Conservation (phyloP, 2,888 invertebrate species). For the Pterobdella sp. region DNA sequence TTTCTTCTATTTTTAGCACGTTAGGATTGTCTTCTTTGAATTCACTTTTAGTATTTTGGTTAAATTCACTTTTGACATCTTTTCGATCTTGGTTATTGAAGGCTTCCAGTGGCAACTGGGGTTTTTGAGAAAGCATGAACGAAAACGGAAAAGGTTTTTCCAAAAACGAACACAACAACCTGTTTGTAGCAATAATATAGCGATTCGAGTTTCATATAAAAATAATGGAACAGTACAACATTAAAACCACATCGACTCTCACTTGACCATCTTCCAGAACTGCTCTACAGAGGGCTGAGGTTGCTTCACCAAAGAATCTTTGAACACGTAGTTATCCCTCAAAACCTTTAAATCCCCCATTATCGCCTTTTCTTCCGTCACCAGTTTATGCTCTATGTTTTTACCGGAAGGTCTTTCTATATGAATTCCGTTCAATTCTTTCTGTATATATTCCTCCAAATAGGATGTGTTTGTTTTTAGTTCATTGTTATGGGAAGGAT, state of each 20-base stretch:
- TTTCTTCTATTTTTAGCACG: background rate
- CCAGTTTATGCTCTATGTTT: constrained; percentile 5
- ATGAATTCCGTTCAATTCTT: too few relatives aligned
- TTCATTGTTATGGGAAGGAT: background rate
- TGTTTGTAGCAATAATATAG: background rate
- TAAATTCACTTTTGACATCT: background rate
- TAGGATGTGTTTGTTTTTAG: too few relatives aligned
- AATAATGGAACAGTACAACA: background rate
- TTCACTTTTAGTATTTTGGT: background rate
- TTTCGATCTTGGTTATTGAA: background rate
- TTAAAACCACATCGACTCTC: background rate
- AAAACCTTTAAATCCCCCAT: background rate
- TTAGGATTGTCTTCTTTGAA: background rate
- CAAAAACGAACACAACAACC: background rate
- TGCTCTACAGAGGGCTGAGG: background rate
- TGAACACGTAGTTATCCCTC: background rate
- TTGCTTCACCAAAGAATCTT: constrained; percentile 5
- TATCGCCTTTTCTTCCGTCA: background rate
- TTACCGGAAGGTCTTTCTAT: too few relatives aligned
- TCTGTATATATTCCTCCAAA: too few relatives aligned
- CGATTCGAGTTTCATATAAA: background rate
- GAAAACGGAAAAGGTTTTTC: background rate
- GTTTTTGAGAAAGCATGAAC: background rate
- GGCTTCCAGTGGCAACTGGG: background rate
- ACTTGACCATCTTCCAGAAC: background rate